A percentile compares a stretch with the other conserved stretches of the same genome.
Conservation (phyloP, 2,113 vertebrate genomes). For the Polypterus bichir region DNA sequence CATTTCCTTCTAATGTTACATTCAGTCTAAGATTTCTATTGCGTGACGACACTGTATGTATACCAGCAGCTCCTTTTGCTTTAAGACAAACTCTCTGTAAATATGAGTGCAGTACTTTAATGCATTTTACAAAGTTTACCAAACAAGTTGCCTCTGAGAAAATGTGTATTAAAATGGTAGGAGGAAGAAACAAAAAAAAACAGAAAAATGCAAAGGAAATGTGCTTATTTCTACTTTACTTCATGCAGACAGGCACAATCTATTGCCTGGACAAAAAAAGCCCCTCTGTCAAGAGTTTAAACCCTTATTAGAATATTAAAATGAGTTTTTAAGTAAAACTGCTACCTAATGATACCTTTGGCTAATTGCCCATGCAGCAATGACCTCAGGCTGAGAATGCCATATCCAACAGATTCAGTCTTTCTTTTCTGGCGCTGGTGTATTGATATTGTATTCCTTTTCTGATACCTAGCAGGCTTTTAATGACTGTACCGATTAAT, state of each 20-base stretch:
- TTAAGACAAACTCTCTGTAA: too few relatives aligned
- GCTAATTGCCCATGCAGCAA: constrained; percentile 29
- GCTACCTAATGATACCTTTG: constrained; percentile 27
- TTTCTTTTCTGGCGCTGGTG: constrained; percentile 35
- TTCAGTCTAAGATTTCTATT: too few relatives aligned
- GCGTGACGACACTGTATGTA: too few relatives aligned
- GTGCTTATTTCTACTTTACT: neutral
- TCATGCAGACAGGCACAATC: neutral
- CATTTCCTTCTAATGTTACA: too few relatives aligned
- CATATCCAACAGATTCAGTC: constrained; percentile 14
- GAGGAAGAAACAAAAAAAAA: too few relatives aligned
- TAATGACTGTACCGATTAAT: constrained; percentile 59
- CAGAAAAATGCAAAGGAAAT: too few relatives aligned
- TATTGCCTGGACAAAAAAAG: neutral
- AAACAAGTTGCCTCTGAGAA: too few relatives aligned
- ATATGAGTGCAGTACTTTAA: too few relatives aligned
- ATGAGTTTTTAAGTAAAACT: constrained; percentile 8
- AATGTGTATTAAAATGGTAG: too few relatives aligned
- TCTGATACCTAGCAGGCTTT: constrained; percentile 39
- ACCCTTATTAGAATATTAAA: constrained; percentile 4
- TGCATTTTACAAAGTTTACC: too few relatives aligned
- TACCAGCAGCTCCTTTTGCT: too few relatives aligned
- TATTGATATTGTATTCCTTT: constrained; percentile 54
- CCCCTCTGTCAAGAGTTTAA: constrained; percentile 4
- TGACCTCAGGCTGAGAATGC: constrained; percentile 36